These are phyloP conservation scores for Atherinomorus stipes DNA, from an alignment of 2,113 vertebrate species.

Conservation along the genomic window DNA sequence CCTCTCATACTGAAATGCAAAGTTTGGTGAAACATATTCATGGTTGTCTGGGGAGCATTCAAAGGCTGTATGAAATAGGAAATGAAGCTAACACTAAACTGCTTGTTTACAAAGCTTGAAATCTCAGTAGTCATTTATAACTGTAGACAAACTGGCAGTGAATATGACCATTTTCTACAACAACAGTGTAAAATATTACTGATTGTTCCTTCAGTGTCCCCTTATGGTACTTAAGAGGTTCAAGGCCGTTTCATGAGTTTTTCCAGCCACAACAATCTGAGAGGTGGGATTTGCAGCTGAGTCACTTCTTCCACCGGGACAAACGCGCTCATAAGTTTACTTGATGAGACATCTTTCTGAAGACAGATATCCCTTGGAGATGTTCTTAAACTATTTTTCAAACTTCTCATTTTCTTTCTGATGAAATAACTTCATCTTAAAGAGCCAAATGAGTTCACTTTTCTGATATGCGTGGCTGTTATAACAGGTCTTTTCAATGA, in stretches of 20 bases:
- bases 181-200: conserved; percentile 44
- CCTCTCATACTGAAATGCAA: not conserved
- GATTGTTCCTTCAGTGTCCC: conserved; percentile 55
- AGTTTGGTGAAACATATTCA: not conserved
- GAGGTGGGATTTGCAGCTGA: conserved; percentile 50
- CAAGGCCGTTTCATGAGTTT: conserved; percentile 47
- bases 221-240: conserved; percentile 59
- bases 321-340: conserved; percentile 45
- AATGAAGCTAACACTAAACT: not conserved
- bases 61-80: conserved; percentile 9
- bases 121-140: conserved; percentile 16
- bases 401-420: conserved; percentile 17
- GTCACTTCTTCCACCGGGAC: conserved; percentile 44
- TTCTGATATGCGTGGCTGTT: not conserved
- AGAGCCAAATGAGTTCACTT: conserved; percentile 3
- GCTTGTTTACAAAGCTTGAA: conserved; percentile 1
- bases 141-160: conserved; percentile 6
- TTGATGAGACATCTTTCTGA: conserved; percentile 45
- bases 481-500: not conserved
- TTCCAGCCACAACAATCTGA: conserved; percentile 48
- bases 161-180: conserved; percentile 40
- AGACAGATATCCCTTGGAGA: conserved; percentile 31
- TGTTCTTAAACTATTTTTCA: conserved; percentile 1
- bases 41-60: conserved; percentile 1
- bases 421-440: conserved; percentile 7